phyloP scores from a whole-genome alignment of 2,888 invertebrate species.

The Xestia rhomboidea region DNA sequence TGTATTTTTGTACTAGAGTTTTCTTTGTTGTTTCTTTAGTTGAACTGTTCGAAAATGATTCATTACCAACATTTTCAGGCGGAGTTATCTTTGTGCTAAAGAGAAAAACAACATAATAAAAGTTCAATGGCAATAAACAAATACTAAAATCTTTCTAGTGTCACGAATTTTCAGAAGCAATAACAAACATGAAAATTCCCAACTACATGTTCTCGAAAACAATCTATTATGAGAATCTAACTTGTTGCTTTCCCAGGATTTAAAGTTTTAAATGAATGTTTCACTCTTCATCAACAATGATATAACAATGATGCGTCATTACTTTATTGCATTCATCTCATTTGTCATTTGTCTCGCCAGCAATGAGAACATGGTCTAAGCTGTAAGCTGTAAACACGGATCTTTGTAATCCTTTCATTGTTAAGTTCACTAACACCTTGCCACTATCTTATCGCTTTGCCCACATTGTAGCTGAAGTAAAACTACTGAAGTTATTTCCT shows the following conservation, averaged over 20 bases:
- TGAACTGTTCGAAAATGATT: neutral
- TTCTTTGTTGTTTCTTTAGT: slow-evolving; percentile 26
- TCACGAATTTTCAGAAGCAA: neutral
- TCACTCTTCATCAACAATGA: neutral
- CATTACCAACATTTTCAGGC: neutral
- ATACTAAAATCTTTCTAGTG: neutral
- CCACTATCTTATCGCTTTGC: slow-evolving; percentile 53
- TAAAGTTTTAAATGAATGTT: slow-evolving; percentile 12
- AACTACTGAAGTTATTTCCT: slow-evolving; percentile 24
- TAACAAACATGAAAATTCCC: neutral
- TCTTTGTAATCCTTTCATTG: slow-evolving; percentile 39
- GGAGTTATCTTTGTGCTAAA: neutral
- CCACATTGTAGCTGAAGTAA: slow-evolving; percentile 27
- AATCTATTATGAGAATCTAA: neutral
- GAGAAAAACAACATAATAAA: neutral
- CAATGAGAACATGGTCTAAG: neutral
- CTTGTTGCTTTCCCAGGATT: neutral
- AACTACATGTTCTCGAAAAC: neutral
- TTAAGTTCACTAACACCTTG: slow-evolving; percentile 57
- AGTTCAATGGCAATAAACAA: neutral
- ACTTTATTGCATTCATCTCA: slow-evolving; percentile 32
- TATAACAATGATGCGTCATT: slow-evolving; percentile 28
- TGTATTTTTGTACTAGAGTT: slow-evolving; percentile 3
- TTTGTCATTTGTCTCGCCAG: slow-evolving; percentile 9
- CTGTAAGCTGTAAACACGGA: slow-evolving; percentile 37